Conservation (phyloP, 2,888 invertebrate species). For the Caenorhabditis sulstoni region DNA sequence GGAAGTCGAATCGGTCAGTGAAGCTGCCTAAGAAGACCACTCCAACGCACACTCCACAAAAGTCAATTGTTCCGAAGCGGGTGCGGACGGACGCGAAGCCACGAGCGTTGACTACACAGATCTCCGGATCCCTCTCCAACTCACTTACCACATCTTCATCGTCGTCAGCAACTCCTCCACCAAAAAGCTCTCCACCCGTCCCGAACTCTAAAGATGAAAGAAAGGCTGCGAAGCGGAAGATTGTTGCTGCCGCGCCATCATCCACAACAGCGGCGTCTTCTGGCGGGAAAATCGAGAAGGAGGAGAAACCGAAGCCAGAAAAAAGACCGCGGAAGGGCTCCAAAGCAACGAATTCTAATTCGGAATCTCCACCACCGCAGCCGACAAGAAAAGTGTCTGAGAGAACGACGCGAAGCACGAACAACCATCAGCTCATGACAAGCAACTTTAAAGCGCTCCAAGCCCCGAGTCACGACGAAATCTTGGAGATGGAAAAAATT, state of each 20-base stretch:
- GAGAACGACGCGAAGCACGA: constrained; percentile 8
- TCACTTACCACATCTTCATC: not conserved
- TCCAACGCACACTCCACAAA: not conserved
- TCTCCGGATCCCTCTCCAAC: constrained; percentile 15
- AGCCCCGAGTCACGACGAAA: constrained; percentile 25
- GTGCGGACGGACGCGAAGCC: not conserved
- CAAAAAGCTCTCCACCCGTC: not conserved
- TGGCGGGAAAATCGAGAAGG: not conserved
- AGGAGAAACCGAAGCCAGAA: constrained; percentile 3
- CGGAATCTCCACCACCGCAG: constrained; percentile 6
- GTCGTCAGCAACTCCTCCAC: constrained; percentile 32
- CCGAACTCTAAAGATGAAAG: constrained; percentile 5
- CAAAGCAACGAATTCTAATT: not conserved
- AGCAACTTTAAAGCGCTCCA: constrained; percentile 2
- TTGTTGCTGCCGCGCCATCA: too few relatives aligned
- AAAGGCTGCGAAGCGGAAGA: constrained; percentile 12
- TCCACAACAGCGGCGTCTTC: too few relatives aligned
- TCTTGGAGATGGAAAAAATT: not conserved
- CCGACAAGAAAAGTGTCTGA: constrained; percentile 21
- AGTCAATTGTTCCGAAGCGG: not conserved
- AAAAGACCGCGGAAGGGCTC: constrained; percentile 3
- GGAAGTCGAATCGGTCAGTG: constrained; percentile 5
- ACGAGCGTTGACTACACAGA: not conserved
- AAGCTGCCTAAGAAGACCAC: constrained; percentile 3
- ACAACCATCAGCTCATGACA: constrained; percentile 9